These are phyloP conservation scores for Donacobius atricapilla DNA, from an alignment of 2,113 vertebrate species.

Conservation along the genomic window DNA sequence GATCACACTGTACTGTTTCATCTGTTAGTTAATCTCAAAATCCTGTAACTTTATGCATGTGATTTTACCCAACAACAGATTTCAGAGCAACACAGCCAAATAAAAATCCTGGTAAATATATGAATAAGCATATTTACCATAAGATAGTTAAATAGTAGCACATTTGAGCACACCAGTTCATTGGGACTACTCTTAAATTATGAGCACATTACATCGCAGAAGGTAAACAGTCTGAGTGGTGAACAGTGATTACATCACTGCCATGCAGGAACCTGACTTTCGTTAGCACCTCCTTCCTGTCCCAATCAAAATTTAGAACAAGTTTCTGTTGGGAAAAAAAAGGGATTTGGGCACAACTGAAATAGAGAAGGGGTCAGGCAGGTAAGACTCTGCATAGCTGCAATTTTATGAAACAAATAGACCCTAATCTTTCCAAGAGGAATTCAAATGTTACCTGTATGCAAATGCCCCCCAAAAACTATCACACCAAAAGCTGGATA, in stretches of 20 bases:
- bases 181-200: background rate
- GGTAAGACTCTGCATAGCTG: background rate
- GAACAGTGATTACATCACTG: background rate
- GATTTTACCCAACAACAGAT: background rate
- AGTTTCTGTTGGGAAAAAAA: background rate
- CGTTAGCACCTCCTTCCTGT: slow-evolving; percentile 45
- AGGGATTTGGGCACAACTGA: background rate
- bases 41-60: background rate
- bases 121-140: background rate
- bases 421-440: background rate
- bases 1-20: background rate
- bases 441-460: background rate
- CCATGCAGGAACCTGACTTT: slow-evolving; percentile 11
- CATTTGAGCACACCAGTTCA: background rate
- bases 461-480: background rate
- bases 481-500: background rate
- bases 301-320: background rate
- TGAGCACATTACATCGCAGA: background rate
- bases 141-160: background rate
- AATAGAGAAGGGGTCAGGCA: background rate
- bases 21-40: background rate
- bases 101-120: background rate
- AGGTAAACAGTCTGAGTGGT: background rate
- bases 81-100: background rate
- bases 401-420: background rate